phyloP scores from a whole-genome alignment of 2,113 vertebrate species.

The Narcine bancroftii region DNA sequence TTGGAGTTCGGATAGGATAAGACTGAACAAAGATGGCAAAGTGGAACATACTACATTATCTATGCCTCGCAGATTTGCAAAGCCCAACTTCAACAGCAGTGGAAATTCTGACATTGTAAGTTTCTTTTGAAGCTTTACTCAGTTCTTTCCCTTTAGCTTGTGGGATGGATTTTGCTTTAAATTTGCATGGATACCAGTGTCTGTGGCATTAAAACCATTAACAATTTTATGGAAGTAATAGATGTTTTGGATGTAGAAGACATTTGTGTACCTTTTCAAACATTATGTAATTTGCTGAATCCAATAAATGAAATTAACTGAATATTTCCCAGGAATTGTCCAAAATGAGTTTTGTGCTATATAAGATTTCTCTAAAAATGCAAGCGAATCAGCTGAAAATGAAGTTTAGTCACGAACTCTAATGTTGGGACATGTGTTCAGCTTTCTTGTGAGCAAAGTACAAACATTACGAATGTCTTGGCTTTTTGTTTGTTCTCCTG shows the following conservation, averaged over 20 bases:
- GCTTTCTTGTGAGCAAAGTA: neutral
- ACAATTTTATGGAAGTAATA: neutral
- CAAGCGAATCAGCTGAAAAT: neutral
- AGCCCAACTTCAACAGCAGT: constrained; percentile 64
- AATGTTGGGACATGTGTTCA: neutral
- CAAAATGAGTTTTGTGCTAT: neutral
- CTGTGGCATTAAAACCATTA: neutral
- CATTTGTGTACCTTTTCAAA: neutral
- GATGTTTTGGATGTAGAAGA: neutral
- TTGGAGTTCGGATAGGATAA: constrained; percentile 81
- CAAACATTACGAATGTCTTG: neutral
- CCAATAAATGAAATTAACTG: neutral
- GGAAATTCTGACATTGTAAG: constrained; percentile 79
- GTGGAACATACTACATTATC: constrained; percentile 63
- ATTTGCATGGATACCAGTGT: neutral
- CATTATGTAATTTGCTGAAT: neutral
- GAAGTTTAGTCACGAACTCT: neutral
- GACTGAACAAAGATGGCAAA: constrained; percentile 64
- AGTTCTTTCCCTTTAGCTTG: neutral
- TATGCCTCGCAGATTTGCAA: constrained; percentile 67
- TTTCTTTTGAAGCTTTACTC: constrained; percentile 29
- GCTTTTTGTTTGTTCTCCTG: neutral
- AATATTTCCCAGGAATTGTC: neutral
- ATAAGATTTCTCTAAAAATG: neutral
- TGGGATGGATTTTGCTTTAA: neutral